Percentiles rank a stretch among this genome's conserved stretches.
These are phyloP conservation scores for Drosophila mojavensis DNA, from an alignment of 1,140 invertebrate species.

Conservation along the genomic window DNA sequence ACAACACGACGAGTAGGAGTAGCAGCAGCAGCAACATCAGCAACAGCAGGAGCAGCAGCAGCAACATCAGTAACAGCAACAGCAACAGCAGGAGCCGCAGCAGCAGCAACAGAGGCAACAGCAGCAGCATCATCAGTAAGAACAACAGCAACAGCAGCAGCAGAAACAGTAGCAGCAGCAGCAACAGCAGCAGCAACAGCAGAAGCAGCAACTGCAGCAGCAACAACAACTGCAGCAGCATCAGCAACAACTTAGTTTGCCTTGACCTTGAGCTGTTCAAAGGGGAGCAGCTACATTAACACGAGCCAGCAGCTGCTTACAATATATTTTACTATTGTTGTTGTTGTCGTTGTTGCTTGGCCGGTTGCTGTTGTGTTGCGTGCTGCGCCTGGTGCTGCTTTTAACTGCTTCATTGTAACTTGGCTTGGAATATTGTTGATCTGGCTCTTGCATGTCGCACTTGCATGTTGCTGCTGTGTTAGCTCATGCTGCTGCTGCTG, in stretches of 20 bases:
- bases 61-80: constrained; percentile 7
- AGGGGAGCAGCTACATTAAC: constrained; percentile 12
- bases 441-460: neutral
- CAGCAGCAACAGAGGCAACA: neutral
- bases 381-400: constrained; percentile 10
- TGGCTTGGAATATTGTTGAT: constrained; percentile 1
- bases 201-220: constrained; percentile 16
- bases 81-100: too few species aligned
- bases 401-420: constrained; percentile 13
- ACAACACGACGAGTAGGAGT: neutral
- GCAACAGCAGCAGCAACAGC: too few species aligned
- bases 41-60: constrained; percentile 4
- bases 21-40: constrained; percentile 20
- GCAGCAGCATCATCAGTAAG: constrained; percentile 20
- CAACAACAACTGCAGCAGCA: constrained; percentile 8
- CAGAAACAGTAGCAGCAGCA: too few species aligned
- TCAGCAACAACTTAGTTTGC: constrained; percentile 16
- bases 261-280: constrained; percentile 13
- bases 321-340: neutral
- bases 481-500: constrained; percentile 15
- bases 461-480: constrained; percentile 30
- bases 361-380: constrained; percentile 28
- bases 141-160: constrained; percentile 10
- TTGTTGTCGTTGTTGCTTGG: constrained; percentile 21
- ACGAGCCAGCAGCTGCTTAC: constrained; percentile 9